Base-by-base conservation (phyloP, 2,113 vertebrate genomes). In the Scophthalmus maximus region DNA sequence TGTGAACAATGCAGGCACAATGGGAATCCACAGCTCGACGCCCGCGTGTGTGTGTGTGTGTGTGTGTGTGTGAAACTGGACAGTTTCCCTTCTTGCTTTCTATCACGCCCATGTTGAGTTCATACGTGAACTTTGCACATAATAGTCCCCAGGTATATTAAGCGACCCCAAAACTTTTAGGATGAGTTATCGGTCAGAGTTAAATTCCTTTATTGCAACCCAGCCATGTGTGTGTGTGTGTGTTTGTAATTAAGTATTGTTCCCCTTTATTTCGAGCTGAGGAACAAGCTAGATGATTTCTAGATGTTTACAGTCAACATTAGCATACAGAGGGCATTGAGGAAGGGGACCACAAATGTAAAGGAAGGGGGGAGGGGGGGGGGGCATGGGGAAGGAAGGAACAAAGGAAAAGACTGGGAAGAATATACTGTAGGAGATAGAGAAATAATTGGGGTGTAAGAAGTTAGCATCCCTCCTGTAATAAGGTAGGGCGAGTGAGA, bases 301-400 rank as follows among this genome's bases (percentile, higher is more conserved):
- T 85, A 76, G 63, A 71, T 80, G 72, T 75, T 85, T 74, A 73
- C 47, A 72, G 75, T 57, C 47, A 42, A 44, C 60, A 87, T 91
- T 85, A 79, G 62, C 87, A 89, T 76, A 88, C 76, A 84, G 62
- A 77, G 63, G 62, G 23, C n/a, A 47, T 5, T 50, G 47, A 47
- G 32, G 68, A 65, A 40, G 62, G 29, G 22, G 12, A 44, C n/a
- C n/a, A 17, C 11, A 42, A 25, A 62, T 17, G 46, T 34, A 12
- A 68, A 52, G 23, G 18, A 64, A 64, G 61, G 10, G 20, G 59
- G 34, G 12, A 25, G n/a, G 56, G 22, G 20, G 0, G 6, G 29
- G 15, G 5, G n/a, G n/a, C n/a, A n/a, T n/a, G n/a, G n/a, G 52
- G 20, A 8, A 40, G 12, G 18, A 23, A 51, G 30, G 15, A 61